A percentile compares a stretch with the other conserved stretches of the same genome.
phyloP scores from a whole-genome alignment of 2,113 vertebrate genomes.

The Axis porcinus region DNA sequence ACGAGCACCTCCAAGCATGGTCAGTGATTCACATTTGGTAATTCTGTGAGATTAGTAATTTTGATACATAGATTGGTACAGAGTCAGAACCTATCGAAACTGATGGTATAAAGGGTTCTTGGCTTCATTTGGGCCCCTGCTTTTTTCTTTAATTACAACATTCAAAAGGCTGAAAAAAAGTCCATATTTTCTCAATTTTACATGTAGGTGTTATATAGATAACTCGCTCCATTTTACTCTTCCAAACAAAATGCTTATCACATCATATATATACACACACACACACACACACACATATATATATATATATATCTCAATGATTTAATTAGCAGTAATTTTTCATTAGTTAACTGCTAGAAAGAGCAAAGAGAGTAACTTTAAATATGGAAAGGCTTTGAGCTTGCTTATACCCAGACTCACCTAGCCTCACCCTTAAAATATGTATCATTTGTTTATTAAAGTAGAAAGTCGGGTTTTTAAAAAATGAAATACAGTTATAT shows the following conservation, averaged over 20 bases:
- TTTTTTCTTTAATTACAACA: background rate
- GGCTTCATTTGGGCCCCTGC: background rate
- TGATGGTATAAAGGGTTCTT: background rate
- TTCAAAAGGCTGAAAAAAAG: background rate
- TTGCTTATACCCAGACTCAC: background rate
- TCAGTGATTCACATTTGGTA: background rate
- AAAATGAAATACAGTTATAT: background rate
- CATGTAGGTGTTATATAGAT: background rate
- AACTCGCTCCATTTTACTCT: background rate
- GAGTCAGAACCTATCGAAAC: background rate
- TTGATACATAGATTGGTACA: background rate
- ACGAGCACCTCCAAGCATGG: background rate
- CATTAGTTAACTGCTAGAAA: background rate
- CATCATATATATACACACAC: background rate
- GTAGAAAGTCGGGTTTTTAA: background rate
- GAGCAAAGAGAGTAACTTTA: background rate
- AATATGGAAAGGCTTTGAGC: background rate
- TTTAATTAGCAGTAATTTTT: background rate
- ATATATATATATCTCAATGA: background rate
- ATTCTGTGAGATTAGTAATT: background rate
- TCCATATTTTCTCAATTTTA: background rate
- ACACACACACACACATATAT: too few relatives aligned
- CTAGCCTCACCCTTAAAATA: background rate
- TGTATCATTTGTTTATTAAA: background rate
- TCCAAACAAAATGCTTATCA: background rate